Evolutionary conservation across 1,140 invertebrate species (phyloP), one percentile per base, ranked within the genome.

Genomic region (Pentalonia nigronervosa): DNA sequence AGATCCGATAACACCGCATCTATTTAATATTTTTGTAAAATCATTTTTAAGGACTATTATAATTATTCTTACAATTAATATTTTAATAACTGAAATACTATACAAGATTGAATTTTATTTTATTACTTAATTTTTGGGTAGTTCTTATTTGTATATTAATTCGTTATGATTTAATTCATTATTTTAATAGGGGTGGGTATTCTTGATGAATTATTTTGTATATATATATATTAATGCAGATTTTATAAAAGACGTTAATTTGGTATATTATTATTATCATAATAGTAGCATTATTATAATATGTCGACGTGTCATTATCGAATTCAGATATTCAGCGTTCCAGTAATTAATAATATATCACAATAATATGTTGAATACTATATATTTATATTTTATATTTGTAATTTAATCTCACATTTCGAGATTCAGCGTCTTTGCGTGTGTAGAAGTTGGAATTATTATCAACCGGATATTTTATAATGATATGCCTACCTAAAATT

Each of bases 381-480:
- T 76, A 0, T 76, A 76, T n/a, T 76, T 76, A 76, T 34, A 76
- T 76, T 76, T 76, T 17, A n/a, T 76, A 76, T 41, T 6, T 76
- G 60, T 76, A 76, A 76, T 76, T 76, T n/a, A 76, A 76, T 76
- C 30, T 76, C 17, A 76, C n/a, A 76, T 17, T 76, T n/a, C 6
- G 30, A n/a, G n/a, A n/a, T n/a, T 17, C n/a, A 76, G 30, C 30
- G 60, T 67, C 11, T 14, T 30, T 30, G 30, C 0, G 50, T n/a
- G 9, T 14, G 14, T 60, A 60, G 11, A 11, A 34, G 60, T 76
- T 20, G 30, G 14, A n/a, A 76, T 76, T 76, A 76, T 76, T 76
- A 76, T 76, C n/a, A 76, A 76, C 60, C 60, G 60, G 60, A 76
- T 76, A 76, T 76, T 76, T 76, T n/a, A n/a, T 17, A n/a, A 67